phyloP scores from a whole-genome alignment of 2,113 vertebrate species.

The Fulica atra region DNA sequence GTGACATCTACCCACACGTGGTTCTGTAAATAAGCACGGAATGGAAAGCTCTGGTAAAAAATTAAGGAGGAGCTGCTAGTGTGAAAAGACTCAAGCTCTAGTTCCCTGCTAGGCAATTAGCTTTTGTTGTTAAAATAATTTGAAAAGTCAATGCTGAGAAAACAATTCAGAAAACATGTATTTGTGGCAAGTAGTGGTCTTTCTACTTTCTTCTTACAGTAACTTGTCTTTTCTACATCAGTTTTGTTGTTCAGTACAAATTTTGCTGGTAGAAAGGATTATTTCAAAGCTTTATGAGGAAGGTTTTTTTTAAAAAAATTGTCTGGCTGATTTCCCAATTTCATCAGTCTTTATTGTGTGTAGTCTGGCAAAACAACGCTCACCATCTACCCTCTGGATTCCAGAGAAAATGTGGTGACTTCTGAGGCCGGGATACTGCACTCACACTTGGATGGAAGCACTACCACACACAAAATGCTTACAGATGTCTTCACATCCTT shows the following conservation, averaged over 20 bases:
- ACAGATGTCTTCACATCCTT: not conserved
- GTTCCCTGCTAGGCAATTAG: not conserved
- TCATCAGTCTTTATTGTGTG: not conserved
- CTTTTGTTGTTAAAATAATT: not conserved
- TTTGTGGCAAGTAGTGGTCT: not conserved
- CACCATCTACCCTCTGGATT: not conserved
- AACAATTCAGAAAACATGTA: not conserved
- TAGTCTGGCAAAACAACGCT: not conserved
- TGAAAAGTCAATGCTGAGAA: not conserved
- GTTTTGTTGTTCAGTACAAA: not conserved
- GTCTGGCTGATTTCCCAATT: not conserved
- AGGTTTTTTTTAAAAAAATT: not conserved
- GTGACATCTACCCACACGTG: constrained; percentile 93
- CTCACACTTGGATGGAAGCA: not conserved
- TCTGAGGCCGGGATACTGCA: not conserved
- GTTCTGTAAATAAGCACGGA: constrained; percentile 70
- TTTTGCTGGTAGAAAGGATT: not conserved
- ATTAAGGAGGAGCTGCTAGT: not conserved
- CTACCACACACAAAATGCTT: not conserved
- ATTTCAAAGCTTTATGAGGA: not conserved
- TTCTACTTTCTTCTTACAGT: not conserved
- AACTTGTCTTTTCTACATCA: not conserved
- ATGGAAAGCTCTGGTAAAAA: not conserved
- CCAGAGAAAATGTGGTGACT: not conserved
- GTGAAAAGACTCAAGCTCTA: not conserved